These are phyloP conservation scores for Aphaenogaster floridana DNA, from an alignment of 1,140 invertebrate genomes.

Conservation along the genomic window DNA sequence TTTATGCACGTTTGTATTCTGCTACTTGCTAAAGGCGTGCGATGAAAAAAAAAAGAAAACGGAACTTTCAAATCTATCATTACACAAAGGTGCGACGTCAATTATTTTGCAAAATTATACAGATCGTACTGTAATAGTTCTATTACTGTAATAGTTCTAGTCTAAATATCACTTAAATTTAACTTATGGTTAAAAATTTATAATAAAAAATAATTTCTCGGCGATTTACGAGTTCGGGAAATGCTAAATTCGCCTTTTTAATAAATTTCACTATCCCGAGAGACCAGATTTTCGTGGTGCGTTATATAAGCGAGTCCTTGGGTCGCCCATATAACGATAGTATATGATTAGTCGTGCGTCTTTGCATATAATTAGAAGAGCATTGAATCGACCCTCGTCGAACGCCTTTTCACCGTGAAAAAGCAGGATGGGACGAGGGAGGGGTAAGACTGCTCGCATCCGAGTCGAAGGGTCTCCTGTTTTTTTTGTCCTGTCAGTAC, in stretches of 20 bases:
- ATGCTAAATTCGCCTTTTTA: not conserved
- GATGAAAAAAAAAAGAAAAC: not conserved
- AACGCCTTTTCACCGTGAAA: conserved; percentile 78
- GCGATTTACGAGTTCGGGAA: not conserved
- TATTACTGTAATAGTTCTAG: too few species aligned
- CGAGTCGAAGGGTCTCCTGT: conserved; percentile 67
- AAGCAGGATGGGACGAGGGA: conserved; percentile 78
- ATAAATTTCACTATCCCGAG: conserved; percentile 9
- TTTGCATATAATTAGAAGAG: conserved; percentile 84
- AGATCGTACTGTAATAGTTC: not conserved
- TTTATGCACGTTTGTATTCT: not conserved
- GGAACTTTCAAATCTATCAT: not conserved
- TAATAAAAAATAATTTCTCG: not conserved
- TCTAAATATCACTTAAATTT: not conserved
- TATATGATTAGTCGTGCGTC: conserved; percentile 75
- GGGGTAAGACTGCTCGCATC: conserved; percentile 71
- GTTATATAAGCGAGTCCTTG: conserved; percentile 68
- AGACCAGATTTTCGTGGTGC: conserved; percentile 44
- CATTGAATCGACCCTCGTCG: conserved; percentile 81
- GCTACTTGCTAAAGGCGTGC: not conserved
- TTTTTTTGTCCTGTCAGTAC: conserved; percentile 63
- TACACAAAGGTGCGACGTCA: not conserved
- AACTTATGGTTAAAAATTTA: not conserved
- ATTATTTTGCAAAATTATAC: conserved; percentile 1
- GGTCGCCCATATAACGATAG: conserved; percentile 48